phyloP scores from a whole-genome alignment of 2,888 invertebrate genomes.

The Theodoxus fluviatilis region DNA sequence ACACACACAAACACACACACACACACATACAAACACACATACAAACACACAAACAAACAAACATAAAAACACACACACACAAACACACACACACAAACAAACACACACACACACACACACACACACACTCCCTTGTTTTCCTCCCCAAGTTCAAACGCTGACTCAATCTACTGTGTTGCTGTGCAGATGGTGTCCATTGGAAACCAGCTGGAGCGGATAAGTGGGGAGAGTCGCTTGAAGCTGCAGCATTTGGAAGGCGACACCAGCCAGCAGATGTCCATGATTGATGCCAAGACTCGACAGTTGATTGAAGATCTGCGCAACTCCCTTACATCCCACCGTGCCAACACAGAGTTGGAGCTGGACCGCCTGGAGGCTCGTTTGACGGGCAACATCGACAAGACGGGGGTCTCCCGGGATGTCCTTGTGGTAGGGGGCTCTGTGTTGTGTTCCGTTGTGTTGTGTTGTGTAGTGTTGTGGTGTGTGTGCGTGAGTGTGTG shows the following conservation, averaged over 20 bases:
- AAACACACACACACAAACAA: too few relatives aligned
- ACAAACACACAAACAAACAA: too few relatives aligned
- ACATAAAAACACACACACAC: too few relatives aligned
- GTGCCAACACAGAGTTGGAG: constrained; percentile 49
- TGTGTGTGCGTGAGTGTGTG: too few relatives aligned
- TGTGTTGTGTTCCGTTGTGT: too few relatives aligned
- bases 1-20: too few relatives aligned
- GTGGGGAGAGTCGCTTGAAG: constrained; percentile 50
- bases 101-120: too few relatives aligned
- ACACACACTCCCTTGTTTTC: too few relatives aligned
- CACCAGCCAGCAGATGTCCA: constrained; percentile 53
- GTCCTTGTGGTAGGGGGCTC: constrained; percentile 41
- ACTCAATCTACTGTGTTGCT: constrained; percentile 1
- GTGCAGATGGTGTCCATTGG: constrained; percentile 45
- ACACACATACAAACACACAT: too few relatives aligned
- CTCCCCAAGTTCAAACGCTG: not conserved
- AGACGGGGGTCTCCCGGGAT: constrained; percentile 41
- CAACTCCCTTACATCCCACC: constrained; percentile 43
- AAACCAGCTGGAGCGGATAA: constrained; percentile 41
- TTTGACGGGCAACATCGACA: constrained; percentile 50
- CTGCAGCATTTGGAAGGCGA: constrained; percentile 57
- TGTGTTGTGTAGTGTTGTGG: too few relatives aligned
- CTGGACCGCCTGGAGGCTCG: constrained; percentile 59
- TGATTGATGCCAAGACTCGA: constrained; percentile 55
- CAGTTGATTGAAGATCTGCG: constrained; percentile 56